phyloP scores from a whole-genome alignment of 1,140 invertebrate species.

The Apis florea region DNA sequence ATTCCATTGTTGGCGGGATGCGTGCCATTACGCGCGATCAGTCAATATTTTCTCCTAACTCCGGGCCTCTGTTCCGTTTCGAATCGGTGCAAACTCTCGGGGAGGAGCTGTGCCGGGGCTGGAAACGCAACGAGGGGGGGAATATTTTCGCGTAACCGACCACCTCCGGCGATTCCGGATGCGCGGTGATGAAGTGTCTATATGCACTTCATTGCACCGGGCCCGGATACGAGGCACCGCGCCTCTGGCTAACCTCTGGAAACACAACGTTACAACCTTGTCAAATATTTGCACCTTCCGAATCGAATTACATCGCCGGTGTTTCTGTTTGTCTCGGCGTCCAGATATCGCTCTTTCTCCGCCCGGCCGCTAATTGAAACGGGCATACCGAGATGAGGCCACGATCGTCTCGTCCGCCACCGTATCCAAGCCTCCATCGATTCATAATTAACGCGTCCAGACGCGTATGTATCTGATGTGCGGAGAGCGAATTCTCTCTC shows the following conservation, averaged over 20 bases:
- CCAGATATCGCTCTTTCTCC: constrained; percentile 16
- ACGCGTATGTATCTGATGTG: neutral
- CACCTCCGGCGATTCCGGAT: constrained; percentile 59
- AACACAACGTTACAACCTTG: constrained; percentile 55
- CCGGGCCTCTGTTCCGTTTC: constrained; percentile 58
- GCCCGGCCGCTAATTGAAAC: constrained; percentile 51
- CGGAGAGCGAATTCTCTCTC: neutral
- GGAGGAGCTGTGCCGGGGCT: no score
- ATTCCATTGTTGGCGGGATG: constrained; percentile 55
- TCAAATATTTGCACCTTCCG: constrained; percentile 62
- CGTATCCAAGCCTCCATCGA: no score
- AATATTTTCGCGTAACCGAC: constrained; percentile 61
- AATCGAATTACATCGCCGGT: constrained; percentile 58
- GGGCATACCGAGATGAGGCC: constrained; percentile 37
- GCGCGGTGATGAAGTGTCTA: constrained; percentile 30
- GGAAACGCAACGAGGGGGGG: constrained; percentile 16
- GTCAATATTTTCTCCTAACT: constrained; percentile 67
- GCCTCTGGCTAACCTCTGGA: constrained; percentile 48
- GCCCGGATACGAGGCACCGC: constrained; percentile 36
- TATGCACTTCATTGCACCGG: constrained; percentile 42
- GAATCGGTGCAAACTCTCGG: constrained; percentile 22
- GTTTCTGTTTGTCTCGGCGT: constrained; percentile 52
- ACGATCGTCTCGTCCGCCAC: no score
- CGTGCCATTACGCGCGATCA: constrained; percentile 61
- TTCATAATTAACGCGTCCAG: constrained; percentile 34